Base-by-base conservation (phyloP, 2,888 invertebrate species). In the Cerceris rybyensis region DNA sequence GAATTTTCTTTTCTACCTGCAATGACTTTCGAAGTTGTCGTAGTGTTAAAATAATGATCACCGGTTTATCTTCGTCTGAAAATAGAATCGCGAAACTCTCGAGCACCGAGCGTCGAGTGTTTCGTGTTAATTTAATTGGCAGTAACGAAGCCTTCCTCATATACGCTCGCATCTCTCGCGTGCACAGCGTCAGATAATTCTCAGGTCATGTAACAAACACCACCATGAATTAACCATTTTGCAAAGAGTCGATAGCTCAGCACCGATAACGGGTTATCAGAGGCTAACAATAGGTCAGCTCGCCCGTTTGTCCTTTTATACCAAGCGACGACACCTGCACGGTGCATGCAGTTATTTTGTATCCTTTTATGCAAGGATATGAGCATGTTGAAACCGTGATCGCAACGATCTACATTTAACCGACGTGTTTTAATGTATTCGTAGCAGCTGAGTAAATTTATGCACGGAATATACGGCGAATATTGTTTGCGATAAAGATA, bases 121-220 rank as follows among this genome's bases (percentile, higher is more conserved):
- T 42, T 49, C 50, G 41, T 46, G 57, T 42, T 28, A 63, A 78
- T 78, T 70, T 61, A 78, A 77, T 78, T 63, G 46, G 43, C 57
- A 52, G 54, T 78, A 67, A 78, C 55, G 58, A 64, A 66, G 66
- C 52, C 11, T 42, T 39, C 14, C 52, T 41, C 13, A 14, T 9
- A 14, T 11, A 28, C 28, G 7, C 7, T 6, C n/a, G 0, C 7
- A 4, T 7, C 4, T 14, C 60, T 17, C 16, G 14, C 14, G n/a
- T 43, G 57, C 43, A 52, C 49, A 16, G 17, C 16, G 41, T 17
- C 55, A 55, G 64, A 77, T 78, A 78, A 77, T 67, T 77, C 63
- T 54, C 49, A n/a, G 49, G 28, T 8, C 49, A 63, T n/a, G 16
- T 13, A 16, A 61, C 66, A 49, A 28, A 39, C 7, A 46, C 39